Conservation (phyloP, 1,140 invertebrate species). For the Nymphalis io region DNA sequence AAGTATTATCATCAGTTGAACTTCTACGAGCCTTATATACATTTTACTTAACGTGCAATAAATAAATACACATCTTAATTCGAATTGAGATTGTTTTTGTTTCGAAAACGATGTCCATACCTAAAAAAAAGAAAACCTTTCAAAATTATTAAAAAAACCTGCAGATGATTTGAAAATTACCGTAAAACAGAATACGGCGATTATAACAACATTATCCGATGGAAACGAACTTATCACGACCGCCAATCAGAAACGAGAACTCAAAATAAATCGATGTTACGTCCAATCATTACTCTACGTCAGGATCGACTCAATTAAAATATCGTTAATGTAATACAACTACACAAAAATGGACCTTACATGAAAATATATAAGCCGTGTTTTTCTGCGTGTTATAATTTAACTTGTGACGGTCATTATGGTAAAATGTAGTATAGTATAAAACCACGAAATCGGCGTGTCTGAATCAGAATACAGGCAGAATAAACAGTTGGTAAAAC, state of each 20-base stretch:
- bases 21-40: no score
- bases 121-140: background rate
- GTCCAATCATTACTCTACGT: constrained; percentile 80
- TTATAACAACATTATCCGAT: constrained; percentile 77
- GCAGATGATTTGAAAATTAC: constrained; percentile 36
- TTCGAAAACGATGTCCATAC: no score
- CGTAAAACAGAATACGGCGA: constrained; percentile 46
- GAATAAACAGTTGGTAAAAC: constrained; percentile 76
- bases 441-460: constrained; percentile 79
- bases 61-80: no score
- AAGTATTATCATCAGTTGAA: no score
- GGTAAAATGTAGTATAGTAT: constrained; percentile 76
- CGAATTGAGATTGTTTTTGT: background rate
- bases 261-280: constrained; percentile 80
- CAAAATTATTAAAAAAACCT: background rate
- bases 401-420: constrained; percentile 77
- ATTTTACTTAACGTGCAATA: no score
- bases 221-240: constrained; percentile 77
- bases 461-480: constrained; percentile 77
- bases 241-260: constrained; percentile 80
- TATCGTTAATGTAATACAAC: constrained; percentile 75
- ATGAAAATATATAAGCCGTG: constrained; percentile 39
- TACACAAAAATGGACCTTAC: constrained; percentile 63
- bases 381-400: constrained; percentile 47
- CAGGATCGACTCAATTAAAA: constrained; percentile 80